Base-by-base conservation (phyloP, 2,113 vertebrate species). In the Heteronetta atricapilla region DNA sequence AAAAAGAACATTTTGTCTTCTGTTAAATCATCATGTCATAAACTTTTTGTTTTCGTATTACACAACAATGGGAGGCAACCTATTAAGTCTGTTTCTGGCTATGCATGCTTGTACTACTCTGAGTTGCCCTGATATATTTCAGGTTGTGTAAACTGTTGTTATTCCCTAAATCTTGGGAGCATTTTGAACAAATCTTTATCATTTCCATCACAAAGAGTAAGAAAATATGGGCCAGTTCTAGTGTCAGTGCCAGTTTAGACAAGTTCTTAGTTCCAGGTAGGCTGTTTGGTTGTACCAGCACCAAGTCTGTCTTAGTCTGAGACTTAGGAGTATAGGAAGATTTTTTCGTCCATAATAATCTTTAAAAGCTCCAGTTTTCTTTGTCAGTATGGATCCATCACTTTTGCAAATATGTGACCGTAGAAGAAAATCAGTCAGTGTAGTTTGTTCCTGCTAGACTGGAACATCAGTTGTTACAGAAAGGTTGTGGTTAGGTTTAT, bases 1-100 rank as follows among this genome's bases (percentile, higher is more conserved):
- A 56, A 15, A 28, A 68, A 55, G 1, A 2, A 4, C 31, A 1
- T 82, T 8, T 5, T 11, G 2, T 79, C 11, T 5, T 11, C 8
- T 67, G 1, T 38, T 72, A n/a, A 93, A 36, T 34, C 12, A 7
- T 68, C 34, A 4, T 26, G 21, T 52, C 15, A 16, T 25, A 11
- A 79, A 23, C 3, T 29, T 72, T 75, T 85, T 67, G 3, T 3
- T 44, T 79, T 63, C 16, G 3, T 22, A 58, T 75, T 72, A 22
- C 2, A 8, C 31, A 42, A 28, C 7, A 59, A 5, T 25, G 15
- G 13, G 38, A 82, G 31, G 13, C 23, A 56, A 66, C 46, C 13
- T 3, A 0, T 69, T n/a, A 64, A 31, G 23, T 38, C 33, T 74
- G 15, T 26, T 14, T 31, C 36, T 79, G 40, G 69, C n/a, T 29